These are phyloP conservation scores for Pristionchus entomophagus DNA, from an alignment of 2,888 invertebrate species.

Conservation along the genomic window DNA sequence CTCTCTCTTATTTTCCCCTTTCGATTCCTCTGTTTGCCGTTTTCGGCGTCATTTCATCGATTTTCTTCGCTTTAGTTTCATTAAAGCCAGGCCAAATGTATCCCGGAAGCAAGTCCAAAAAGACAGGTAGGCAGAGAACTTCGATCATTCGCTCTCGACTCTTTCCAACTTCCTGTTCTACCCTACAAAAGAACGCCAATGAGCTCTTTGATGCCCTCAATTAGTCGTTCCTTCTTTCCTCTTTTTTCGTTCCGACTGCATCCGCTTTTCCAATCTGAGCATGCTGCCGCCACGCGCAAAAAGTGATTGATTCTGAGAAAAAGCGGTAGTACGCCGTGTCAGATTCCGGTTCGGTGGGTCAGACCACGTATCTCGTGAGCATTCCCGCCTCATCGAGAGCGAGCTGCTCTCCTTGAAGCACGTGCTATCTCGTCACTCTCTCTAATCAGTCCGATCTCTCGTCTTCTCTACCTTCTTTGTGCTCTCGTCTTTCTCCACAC, in stretches of 20 bases:
- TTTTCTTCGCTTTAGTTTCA: neutral
- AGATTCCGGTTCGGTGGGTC: slow-evolving; percentile 37
- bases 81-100: neutral
- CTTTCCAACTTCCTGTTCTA: slow-evolving; percentile 24
- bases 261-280: slow-evolving; percentile 1
- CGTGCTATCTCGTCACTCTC: neutral
- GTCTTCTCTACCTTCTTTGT: neutral
- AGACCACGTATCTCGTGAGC: slow-evolving; percentile 39
- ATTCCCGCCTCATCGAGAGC: neutral
- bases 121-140: neutral
- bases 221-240: slow-evolving; percentile 15
- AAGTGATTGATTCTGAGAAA: neutral
- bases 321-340: slow-evolving; percentile 14
- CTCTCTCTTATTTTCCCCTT: neutral
- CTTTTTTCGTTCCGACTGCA: slow-evolving; percentile 13
- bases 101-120: neutral
- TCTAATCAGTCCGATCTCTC: neutral
- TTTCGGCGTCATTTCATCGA: neutral
- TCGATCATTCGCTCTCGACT: neutral
- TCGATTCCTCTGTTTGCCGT: slow-evolving; percentile 1
- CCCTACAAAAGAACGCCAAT: neutral
- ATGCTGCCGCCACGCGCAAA: neutral
- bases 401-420: neutral
- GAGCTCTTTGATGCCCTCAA: slow-evolving; percentile 34
- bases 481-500: neutral